Base-by-base conservation (phyloP, 2,113 vertebrate genomes). In the Syngnathus typhle region DNA sequence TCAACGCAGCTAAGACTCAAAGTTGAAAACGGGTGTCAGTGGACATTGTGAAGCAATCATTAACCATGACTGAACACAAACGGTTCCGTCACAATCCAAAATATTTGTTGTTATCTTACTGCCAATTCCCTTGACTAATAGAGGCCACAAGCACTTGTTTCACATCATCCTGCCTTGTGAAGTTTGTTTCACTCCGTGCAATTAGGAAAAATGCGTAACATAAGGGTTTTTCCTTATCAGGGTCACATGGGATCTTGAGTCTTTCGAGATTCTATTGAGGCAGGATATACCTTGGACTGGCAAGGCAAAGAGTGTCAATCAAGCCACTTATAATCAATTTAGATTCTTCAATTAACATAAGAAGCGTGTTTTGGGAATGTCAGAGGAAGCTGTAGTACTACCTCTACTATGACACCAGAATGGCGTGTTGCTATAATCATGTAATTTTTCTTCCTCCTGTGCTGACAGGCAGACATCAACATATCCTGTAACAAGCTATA, bases 91-190 rank as follows among this genome's bases (percentile, higher is more conserved):
- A 32, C 2, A 32, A 32, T 32, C 27, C 27, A 32, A 32, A 32
- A 32, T 32, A 32, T 2, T 32, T 32, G 3, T 32, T 2, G 27
- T 32, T 32, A 32, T 32, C 27, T 32, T 32, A 32, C 27, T 3
- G 27, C 27, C 27, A 32, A 32, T 32, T 32, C 27, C 27, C 27
- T 32, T 32, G 27, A 32, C 27, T 32, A 1, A 39, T 38, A 44
- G 65, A 55, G 61, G 69, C 62, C 67, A 65, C 1, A 70, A 63
- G 59, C 77, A 78, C 79, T 68, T 74, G 82, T 70, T 83, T 71
- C 69, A 71, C 60, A 54, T 64, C 67, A 67, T 66, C 68, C 80
- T 72, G 66, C 59, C 65, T 71, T 51, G 49, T 76, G 76, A 65
- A 74, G 68, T 37, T 76, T 67, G 78, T 73, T 27, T 27, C 71